phyloP scores from a whole-genome alignment of 2,113 vertebrate species.

The Prunella fulvescens region DNA sequence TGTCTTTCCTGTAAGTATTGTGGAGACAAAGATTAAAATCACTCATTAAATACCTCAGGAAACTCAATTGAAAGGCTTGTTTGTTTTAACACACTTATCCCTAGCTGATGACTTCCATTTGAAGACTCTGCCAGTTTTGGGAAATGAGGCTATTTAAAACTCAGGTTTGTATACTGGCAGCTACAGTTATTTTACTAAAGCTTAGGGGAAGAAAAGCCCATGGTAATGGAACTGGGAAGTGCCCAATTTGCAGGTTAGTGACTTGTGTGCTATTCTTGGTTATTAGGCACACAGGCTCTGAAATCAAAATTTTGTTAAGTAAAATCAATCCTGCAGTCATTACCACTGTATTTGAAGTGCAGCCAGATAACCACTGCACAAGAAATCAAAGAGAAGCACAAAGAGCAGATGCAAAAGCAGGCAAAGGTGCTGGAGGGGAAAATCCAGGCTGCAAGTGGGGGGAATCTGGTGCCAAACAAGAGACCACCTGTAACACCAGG shows the following conservation, averaged over 20 bases:
- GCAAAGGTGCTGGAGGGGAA: background rate
- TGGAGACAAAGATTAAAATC: background rate
- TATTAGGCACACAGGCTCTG: background rate
- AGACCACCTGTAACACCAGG: background rate
- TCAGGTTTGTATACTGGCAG: background rate
- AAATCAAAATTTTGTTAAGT: background rate
- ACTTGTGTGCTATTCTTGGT: background rate
- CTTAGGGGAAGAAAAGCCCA: background rate
- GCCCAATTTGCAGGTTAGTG: background rate
- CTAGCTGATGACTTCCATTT: slow-evolving; percentile 13
- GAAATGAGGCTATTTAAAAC: slow-evolving; percentile 36
- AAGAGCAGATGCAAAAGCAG: background rate
- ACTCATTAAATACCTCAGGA: slow-evolving; percentile 15
- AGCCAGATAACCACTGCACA: background rate
- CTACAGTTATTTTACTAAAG: background rate
- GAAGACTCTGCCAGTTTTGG: slow-evolving; percentile 7
- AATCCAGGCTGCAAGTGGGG: background rate
- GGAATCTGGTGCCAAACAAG: background rate
- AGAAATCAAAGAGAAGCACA: background rate
- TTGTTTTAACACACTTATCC: background rate
- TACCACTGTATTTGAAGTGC: background rate
- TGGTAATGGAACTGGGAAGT: background rate
- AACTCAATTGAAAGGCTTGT: background rate
- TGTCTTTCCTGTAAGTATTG: slow-evolving; percentile 31
- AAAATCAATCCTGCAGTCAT: background rate